Conservation (phyloP, 1,140 invertebrate species). For the Drosophila nikananu region DNA sequence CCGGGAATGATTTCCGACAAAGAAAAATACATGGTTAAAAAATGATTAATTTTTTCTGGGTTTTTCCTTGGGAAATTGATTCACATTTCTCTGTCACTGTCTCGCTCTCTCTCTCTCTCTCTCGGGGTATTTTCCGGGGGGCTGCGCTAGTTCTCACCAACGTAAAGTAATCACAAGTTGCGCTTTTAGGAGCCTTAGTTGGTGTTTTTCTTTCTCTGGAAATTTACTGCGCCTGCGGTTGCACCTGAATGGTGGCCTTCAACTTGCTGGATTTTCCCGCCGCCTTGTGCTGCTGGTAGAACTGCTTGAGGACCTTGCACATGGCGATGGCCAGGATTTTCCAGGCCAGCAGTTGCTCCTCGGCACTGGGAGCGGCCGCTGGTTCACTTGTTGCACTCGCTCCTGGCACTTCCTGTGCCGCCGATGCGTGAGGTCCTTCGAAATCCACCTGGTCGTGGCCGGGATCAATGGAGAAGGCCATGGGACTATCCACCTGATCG, state of each 20-base stretch:
- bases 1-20: constrained; percentile 52
- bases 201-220: neutral
- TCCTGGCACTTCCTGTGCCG: constrained; percentile 5
- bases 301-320: constrained; percentile 81
- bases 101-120: constrained; percentile 33
- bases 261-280: constrained; percentile 60
- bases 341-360: constrained; percentile 74
- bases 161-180: constrained; percentile 80
- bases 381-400: constrained; percentile 59
- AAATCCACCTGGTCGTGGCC: constrained; percentile 68
- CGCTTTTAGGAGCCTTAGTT: constrained; percentile 72
- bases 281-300: constrained; percentile 69
- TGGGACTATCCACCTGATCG: constrained; percentile 74
- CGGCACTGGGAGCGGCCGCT: constrained; percentile 48
- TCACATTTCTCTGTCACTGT: constrained; percentile 63
- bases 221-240: constrained; percentile 72
- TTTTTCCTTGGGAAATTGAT: constrained; percentile 62
- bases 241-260: constrained; percentile 69
- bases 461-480: constrained; percentile 17
- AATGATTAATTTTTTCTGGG: constrained; percentile 28
- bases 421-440: constrained; percentile 45
- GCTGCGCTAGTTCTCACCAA: constrained; percentile 78
- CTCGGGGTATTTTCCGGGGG: constrained; percentile 19
- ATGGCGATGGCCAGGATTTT: constrained; percentile 77
- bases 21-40: constrained; percentile 43